Percentiles rank a stretch among this genome's conserved stretches.
Conservation (phyloP, 2,797 vertebrate species). For the Kryptopterus vitreolus region DNA sequence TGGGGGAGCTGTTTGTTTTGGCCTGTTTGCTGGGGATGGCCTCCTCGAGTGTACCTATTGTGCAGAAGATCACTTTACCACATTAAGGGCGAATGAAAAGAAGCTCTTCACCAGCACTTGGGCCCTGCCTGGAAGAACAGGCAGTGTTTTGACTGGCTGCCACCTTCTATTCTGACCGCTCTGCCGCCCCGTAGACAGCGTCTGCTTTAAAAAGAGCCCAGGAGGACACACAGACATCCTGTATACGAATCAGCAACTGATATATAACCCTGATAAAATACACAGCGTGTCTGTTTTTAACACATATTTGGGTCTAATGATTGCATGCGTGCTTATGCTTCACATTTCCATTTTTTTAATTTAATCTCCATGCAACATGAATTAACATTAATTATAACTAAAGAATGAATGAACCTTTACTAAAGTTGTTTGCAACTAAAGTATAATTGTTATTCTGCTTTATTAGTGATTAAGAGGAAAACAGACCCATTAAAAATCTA, state of each 20-base stretch:
- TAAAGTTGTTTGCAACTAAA: neutral
- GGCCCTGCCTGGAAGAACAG: slow-evolving; percentile 70
- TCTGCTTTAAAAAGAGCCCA: slow-evolving; percentile 51
- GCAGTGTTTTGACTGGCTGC: slow-evolving; percentile 81
- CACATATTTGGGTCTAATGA: neutral
- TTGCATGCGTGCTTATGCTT: neutral
- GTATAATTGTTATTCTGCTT: slow-evolving; percentile 11
- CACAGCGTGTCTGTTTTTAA: neutral
- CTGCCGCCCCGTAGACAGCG: slow-evolving; percentile 63
- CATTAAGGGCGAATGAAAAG: slow-evolving; percentile 77
- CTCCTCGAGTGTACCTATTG: slow-evolving; percentile 79
- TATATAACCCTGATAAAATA: neutral
- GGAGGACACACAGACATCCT: slow-evolving; percentile 37
- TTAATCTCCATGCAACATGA: neutral
- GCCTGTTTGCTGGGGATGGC: slow-evolving; percentile 73
- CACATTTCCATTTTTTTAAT: neutral
- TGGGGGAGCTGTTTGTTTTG: slow-evolving; percentile 68
- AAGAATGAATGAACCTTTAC: neutral
- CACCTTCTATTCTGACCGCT: slow-evolving; percentile 75
- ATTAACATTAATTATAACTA: neutral
- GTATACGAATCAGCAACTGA: neutral
- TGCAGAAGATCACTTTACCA: slow-evolving; percentile 80
- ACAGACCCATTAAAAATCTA: too few species aligned
- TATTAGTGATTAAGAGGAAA: neutral
- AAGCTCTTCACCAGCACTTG: slow-evolving; percentile 77